These are phyloP conservation scores for Diogma glabrata DNA, from an alignment of 2,888 invertebrate species.

Conservation along the genomic window DNA sequence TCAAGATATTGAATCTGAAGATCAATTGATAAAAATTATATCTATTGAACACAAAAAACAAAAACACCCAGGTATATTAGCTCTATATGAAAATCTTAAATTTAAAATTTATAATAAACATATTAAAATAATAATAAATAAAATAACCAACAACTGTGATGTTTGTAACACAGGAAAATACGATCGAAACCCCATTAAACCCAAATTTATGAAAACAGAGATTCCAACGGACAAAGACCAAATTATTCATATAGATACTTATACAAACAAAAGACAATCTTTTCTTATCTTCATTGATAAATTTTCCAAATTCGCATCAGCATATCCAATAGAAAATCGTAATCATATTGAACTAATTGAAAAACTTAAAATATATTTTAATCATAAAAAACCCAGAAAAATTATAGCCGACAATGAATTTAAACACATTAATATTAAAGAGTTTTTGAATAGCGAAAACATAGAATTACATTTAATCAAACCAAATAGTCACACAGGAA, in stretches of 20 bases:
- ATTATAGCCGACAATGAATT: slow-evolving; percentile 8
- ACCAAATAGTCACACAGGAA: slow-evolving; percentile 1
- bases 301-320: slow-evolving; percentile 10
- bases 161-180: neutral
- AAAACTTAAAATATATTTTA: slow-evolving; percentile 6
- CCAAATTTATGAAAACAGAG: neutral
- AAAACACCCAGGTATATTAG: neutral
- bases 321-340: slow-evolving; percentile 2
- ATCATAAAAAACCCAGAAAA: slow-evolving; percentile 5
- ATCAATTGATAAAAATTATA: neutral
- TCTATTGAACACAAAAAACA: slow-evolving; percentile 4
- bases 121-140: neutral
- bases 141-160: neutral
- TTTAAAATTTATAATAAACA: neutral
- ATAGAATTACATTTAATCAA: neutral
- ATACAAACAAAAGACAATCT: neutral
- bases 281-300: slow-evolving; percentile 10
- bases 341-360: slow-evolving; percentile 7
- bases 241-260: slow-evolving; percentile 8
- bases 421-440: neutral
- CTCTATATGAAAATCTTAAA: neutral
- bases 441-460: neutral
- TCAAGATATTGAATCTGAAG: neutral
- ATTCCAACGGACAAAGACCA: neutral
- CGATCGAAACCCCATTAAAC: slow-evolving; percentile 1